Evolutionary conservation across 2,888 invertebrate species (phyloP), one percentile per base, ranked within the genome.

Genomic region (Hyles lineata): DNA sequence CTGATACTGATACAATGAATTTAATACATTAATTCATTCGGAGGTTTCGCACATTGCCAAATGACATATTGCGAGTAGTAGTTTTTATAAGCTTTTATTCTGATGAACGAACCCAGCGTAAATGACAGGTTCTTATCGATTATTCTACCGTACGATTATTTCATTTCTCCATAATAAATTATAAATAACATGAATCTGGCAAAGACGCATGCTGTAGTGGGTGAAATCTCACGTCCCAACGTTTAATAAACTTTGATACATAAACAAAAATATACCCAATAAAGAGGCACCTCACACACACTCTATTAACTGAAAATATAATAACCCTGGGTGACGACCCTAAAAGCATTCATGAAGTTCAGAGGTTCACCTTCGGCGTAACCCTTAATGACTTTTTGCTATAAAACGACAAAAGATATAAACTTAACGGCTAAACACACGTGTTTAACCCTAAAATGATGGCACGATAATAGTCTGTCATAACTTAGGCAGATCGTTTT

Each of bases 381-480:
- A 59, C 60, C 23, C 23, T 70, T 73, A 74, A 77, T 76, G 74
- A 76, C 70, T 23, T 76, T 79, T 75, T 70, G 61, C 73, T 70
- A 58, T 76, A 70, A 72, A 76, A 70, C 73, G 74, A 71, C 74
- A 73, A 73, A 71, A 67, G 21, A 61, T 72, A 75, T 77, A 77
- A 78, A 79, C 72, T 78, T 78, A 76, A 78, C 73, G 60, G 62
- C 75, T 55, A 69, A 74, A 77, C 73, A 75, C 59, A 50, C 50
- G 78, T 80, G 78, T 78, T 83, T 79, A 80, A 82, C 82, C 83
- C 80, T 81, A 75, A 82, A 84, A 83, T 81, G 79, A 82, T 81
- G 81, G 79, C 76, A 81, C 80, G 81, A 83, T 85, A 82, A 85
- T 83, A 85, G 80, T 74, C 82, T 77, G 78, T 79, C 81, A 83